phyloP scores from a whole-genome alignment of 2,888 invertebrate species.

The Anoplius nigerrimus region DNA sequence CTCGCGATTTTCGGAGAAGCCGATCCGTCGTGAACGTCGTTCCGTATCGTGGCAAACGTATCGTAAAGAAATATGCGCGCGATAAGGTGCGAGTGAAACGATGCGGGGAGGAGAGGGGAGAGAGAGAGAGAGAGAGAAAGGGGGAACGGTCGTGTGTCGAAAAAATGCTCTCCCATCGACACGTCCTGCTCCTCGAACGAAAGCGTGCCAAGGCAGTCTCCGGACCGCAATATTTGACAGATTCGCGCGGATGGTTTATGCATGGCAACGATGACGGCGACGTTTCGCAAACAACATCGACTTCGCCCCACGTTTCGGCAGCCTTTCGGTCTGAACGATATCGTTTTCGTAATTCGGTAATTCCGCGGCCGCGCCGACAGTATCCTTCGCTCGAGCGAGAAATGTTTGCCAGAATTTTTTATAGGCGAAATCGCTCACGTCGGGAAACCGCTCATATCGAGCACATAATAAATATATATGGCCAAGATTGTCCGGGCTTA shows the following conservation, averaged over 20 bases:
- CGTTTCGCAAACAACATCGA: slow-evolving; percentile 22
- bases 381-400: background rate
- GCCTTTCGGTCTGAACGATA: background rate
- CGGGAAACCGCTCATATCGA: too few relatives aligned
- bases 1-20: too few relatives aligned
- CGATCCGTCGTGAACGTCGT: too few relatives aligned
- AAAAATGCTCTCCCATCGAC: slow-evolving; percentile 2
- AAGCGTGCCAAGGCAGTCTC: slow-evolving; percentile 17
- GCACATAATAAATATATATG: too few relatives aligned
- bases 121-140: too few relatives aligned
- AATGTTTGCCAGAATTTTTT: too few relatives aligned
- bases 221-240: slow-evolving; percentile 8
- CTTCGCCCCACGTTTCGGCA: background rate
- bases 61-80: too few relatives aligned
- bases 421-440: slow-evolving; percentile 21
- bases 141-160: too few relatives aligned
- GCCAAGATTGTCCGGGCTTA: too few relatives aligned
- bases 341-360: too few relatives aligned
- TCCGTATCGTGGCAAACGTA: too few relatives aligned
- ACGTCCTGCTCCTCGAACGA: background rate
- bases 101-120: slow-evolving; percentile 14
- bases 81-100: slow-evolving; percentile 18
- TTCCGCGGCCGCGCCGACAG: background rate
- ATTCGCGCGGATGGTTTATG: slow-evolving; percentile 13
- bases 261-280: background rate